Evolutionary conservation across 2,888 invertebrate genomes (phyloP).

Genomic region (Nemotelus nigrinus): DNA sequence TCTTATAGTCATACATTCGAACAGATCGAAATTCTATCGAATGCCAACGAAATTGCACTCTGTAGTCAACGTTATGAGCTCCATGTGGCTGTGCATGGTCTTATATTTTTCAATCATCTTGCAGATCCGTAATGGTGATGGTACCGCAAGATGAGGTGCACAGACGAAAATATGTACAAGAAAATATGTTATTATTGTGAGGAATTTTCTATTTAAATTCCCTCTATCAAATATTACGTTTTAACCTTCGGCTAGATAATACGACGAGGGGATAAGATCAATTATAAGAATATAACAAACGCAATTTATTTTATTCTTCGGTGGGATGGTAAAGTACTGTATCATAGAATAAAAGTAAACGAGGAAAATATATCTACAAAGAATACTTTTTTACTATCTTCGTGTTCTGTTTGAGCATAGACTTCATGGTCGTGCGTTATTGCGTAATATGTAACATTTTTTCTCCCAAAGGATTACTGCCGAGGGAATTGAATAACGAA

Average conservation of each 20-base stretch:
- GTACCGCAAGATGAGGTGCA: constrained; percentile 24
- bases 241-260: not conserved
- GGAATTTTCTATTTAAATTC: constrained; percentile 37
- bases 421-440: not conserved
- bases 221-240: constrained; percentile 27
- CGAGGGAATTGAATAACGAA: not conserved
- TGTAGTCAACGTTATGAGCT: not conserved
- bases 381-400: not conserved
- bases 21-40: not conserved
- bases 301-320: constrained; percentile 29
- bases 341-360: not conserved
- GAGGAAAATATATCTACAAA: not conserved
- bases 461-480: not conserved
- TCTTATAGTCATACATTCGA: not conserved
- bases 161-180: constrained; percentile 13
- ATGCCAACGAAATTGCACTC: not conserved
- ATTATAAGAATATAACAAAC: constrained; percentile 22
- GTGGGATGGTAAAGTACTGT: not conserved
- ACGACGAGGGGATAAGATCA: not conserved
- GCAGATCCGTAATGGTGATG: constrained; percentile 4
- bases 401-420: not conserved
- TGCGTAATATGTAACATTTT: not conserved
- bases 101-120: not conserved
- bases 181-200: constrained; percentile 29
- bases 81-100: not conserved